Percentiles rank a stretch among this genome's conserved stretches.
Evolutionary conservation across 2,888 invertebrate species (phyloP).

Genomic region (Heterodera filipjevi): DNA sequence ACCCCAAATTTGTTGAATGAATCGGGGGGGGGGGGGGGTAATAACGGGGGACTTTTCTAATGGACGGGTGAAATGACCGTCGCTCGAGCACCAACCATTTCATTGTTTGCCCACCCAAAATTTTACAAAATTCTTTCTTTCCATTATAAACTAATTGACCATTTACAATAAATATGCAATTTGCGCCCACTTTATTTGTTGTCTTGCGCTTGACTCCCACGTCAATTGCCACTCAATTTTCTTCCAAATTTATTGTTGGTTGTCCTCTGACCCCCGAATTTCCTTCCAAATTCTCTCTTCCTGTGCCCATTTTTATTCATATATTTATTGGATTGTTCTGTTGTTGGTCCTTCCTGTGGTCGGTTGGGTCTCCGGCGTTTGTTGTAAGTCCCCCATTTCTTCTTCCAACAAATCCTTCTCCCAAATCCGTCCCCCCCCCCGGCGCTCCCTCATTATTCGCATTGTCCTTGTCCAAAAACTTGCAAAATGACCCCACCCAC

Average conservation of each 20-base stretch:
- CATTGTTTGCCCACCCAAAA: too few relatives aligned
- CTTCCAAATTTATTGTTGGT: background rate
- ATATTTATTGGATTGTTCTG: conserved; percentile 2
- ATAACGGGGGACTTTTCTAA: background rate
- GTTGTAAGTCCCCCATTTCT: background rate
- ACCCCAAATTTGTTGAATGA: background rate
- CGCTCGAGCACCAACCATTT: background rate
- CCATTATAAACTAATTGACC: too few relatives aligned
- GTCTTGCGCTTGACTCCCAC: too few relatives aligned
- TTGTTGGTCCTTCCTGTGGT: background rate
- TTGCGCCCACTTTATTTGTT: background rate
- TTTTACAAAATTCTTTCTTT: too few relatives aligned
- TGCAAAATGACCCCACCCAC: background rate
- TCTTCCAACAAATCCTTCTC: background rate
- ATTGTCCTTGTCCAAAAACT: background rate
- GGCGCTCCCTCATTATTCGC: background rate
- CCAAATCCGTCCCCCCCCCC: background rate
- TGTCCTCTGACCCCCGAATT: background rate
- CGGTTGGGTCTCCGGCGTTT: background rate
- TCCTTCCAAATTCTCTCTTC: background rate
- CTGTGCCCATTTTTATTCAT: background rate
- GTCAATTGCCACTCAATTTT: too few relatives aligned
- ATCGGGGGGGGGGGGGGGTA: background rate
- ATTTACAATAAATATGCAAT: too few relatives aligned
- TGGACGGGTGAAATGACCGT: background rate